Evolutionary conservation across 2,113 vertebrate genomes (phyloP).

Genomic region (Stigmatopora argus): DNA sequence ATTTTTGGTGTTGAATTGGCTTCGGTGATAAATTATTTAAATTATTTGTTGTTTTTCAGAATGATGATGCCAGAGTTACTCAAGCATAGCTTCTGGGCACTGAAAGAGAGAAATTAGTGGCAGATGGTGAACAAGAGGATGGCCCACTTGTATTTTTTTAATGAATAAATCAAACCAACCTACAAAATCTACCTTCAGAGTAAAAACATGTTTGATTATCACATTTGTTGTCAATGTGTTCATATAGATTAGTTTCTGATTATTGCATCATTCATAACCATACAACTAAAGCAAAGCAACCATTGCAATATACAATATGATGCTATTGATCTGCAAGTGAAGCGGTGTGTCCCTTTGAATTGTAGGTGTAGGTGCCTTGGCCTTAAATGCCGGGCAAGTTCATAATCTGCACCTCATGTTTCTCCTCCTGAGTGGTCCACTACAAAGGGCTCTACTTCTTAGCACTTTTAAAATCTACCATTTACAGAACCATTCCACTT

Average conservation of each 20-base stretch:
- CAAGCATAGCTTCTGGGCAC: not conserved
- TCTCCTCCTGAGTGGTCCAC: not conserved
- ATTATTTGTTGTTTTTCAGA: not conserved
- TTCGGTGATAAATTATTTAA: not conserved
- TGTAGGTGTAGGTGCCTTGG: not conserved
- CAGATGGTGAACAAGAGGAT: not conserved
- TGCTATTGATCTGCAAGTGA: not conserved
- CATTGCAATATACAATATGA: not conserved
- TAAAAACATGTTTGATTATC: not conserved
- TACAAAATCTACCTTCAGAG: not conserved
- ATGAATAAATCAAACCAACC: not conserved
- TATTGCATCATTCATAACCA: not conserved
- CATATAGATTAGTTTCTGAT: not conserved
- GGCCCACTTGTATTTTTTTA: not conserved
- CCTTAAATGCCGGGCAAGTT: not conserved
- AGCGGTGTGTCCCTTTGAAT: not conserved
- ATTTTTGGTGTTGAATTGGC: not conserved
- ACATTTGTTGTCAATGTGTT: not conserved
- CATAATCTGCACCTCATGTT: too few species aligned
- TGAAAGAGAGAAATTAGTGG: not conserved
- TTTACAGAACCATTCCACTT: too few species aligned
- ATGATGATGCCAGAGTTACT: conserved; percentile 2
- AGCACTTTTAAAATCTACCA: too few species aligned
- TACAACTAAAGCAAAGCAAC: not conserved
- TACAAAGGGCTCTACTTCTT: not conserved